These are phyloP conservation scores for Ischnus inquisitorius DNA, from an alignment of 2,888 invertebrate genomes.

Conservation along the genomic window DNA sequence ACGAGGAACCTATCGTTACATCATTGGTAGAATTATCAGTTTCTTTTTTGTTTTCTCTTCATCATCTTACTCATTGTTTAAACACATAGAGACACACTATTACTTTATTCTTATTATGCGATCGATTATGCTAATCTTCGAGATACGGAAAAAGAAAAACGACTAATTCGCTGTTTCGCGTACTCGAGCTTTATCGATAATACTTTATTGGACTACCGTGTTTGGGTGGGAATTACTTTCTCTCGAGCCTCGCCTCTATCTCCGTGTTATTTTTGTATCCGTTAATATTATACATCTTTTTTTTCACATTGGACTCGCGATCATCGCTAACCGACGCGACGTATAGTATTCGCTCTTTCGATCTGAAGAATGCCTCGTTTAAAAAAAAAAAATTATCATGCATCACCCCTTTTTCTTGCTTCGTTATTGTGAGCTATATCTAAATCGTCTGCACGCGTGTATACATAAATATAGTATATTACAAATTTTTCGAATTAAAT, in stretches of 20 bases:
- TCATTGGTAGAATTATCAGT: constrained; percentile 52
- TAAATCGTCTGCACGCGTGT: not conserved
- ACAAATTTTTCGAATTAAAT: not conserved
- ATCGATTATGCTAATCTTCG: constrained; percentile 58
- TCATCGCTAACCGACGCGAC: not conserved
- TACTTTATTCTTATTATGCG: constrained; percentile 49
- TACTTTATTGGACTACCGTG: constrained; percentile 61
- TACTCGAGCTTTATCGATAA: constrained; percentile 59
- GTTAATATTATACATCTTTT: constrained; percentile 3
- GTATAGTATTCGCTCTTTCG: not conserved
- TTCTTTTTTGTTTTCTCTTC: constrained; percentile 4
- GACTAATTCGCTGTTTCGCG: constrained; percentile 27
- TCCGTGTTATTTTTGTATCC: not conserved
- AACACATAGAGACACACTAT: constrained; percentile 55
- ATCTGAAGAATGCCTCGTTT: not conserved
- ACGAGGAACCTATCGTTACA: constrained; percentile 59
- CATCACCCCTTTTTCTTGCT: not conserved
- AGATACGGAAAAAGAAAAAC: constrained; percentile 36
- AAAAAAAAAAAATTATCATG: constrained; percentile 13
- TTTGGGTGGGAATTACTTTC: constrained; percentile 56
- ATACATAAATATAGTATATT: not conserved
- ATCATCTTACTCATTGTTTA: constrained; percentile 10
- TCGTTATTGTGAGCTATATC: not conserved
- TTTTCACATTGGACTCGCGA: constrained; percentile 16
- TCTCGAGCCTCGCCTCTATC: constrained; percentile 22